Conservation (phyloP, 2,888 invertebrate species). For the Himalopsyche tibetana region DNA sequence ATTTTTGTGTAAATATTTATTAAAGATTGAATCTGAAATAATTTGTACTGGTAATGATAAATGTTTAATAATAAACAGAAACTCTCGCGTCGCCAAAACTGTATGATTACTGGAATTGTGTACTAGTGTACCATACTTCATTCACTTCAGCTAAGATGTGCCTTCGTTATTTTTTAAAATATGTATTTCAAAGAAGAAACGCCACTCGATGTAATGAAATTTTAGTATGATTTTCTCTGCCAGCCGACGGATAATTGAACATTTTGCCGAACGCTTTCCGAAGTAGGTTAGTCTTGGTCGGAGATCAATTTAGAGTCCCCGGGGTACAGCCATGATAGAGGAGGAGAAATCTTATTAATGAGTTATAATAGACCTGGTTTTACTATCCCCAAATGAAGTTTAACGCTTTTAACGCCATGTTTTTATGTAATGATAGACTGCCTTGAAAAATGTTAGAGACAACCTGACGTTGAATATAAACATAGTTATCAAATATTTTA, state of each 20-base stretch:
- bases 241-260: slow-evolving; percentile 39
- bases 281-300: slow-evolving; percentile 48
- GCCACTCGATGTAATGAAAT: slow-evolving; percentile 10
- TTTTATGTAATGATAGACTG: neutral
- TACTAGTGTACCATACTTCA: no score
- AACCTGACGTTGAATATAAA: no score
- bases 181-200: neutral
- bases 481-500: no score
- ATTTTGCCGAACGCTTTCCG: slow-evolving; percentile 38
- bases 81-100: no score
- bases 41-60: no score
- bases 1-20: no score
- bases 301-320: slow-evolving; percentile 49
- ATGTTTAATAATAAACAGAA: no score
- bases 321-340: slow-evolving; percentile 44
- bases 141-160: no score
- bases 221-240: slow-evolving; percentile 8
- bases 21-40: no score
- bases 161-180: no score
- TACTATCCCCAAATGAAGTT: slow-evolving; percentile 44
- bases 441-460: no score
- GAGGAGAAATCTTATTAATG: slow-evolving; percentile 45
- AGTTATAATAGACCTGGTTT: slow-evolving; percentile 45
- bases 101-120: no score
- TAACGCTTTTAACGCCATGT: slow-evolving; percentile 20